phyloP scores from a whole-genome alignment of 2,888 invertebrate species.

The Lumbricus terrestris region DNA sequence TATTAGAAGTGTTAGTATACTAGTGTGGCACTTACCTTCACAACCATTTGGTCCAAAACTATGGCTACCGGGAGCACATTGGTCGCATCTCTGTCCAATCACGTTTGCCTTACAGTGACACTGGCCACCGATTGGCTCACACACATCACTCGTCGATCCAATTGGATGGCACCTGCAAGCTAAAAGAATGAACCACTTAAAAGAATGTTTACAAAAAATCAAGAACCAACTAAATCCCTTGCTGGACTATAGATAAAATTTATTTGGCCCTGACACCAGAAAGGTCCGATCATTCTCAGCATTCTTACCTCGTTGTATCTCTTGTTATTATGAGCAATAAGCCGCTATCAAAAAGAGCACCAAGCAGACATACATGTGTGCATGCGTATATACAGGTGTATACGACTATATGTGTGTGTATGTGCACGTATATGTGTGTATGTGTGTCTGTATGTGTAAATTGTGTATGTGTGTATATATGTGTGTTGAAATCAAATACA shows the following conservation, averaged over 20 bases:
- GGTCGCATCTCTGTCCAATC: constrained; percentile 55
- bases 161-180: constrained; percentile 92
- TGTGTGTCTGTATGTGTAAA: no score
- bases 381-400: not conserved
- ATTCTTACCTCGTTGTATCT: no score
- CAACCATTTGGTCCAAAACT: constrained; percentile 74
- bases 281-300: no score
- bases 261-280: not conserved
- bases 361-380: no score
- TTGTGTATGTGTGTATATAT: no score
- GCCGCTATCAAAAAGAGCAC: no score
- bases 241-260: not conserved
- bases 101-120: constrained; percentile 58
- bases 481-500: not conserved
- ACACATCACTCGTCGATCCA: constrained; percentile 81
- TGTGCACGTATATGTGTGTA: not conserved
- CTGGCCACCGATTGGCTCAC: constrained; percentile 57
- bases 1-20: not conserved
- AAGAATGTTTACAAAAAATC: not conserved
- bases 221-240: not conserved
- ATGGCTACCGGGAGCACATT: constrained; percentile 56
- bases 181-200: constrained; percentile 46
- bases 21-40: constrained; percentile 62
- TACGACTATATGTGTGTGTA: not conserved
- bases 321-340: no score